Evolutionary conservation across 2,888 invertebrate genomes (phyloP).

Genomic region (Drosophila sordidula): DNA sequence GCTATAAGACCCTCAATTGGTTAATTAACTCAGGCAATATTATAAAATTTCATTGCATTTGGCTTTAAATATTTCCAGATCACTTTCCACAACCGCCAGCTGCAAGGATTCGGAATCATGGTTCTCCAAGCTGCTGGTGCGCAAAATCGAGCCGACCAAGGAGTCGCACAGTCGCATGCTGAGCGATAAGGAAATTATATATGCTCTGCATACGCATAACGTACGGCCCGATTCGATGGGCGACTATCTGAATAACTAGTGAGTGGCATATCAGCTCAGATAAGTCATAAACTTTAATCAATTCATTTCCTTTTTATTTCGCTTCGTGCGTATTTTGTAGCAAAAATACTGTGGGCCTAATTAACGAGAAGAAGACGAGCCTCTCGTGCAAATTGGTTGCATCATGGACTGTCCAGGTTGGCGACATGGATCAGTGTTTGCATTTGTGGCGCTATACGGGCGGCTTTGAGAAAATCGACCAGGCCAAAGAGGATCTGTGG

Average conservation of each 20-base stretch:
- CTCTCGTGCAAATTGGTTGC: conserved; percentile 95
- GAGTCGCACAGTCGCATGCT: conserved; percentile 98
- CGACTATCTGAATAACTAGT: conserved; percentile 96
- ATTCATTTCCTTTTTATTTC: background rate
- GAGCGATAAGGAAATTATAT: conserved; percentile 97
- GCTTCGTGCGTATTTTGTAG: conserved; percentile 84
- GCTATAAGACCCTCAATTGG: no score
- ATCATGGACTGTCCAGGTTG: conserved; percentile 95
- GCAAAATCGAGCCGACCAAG: conserved; percentile 96
- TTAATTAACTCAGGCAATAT: no score
- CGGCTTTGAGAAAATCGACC: conserved; percentile 95
- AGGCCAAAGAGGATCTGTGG: conserved; percentile 89
- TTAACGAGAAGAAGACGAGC: conserved; percentile 90
- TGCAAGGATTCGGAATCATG: conserved; percentile 88
- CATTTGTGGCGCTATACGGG: conserved; percentile 98
- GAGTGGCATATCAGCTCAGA: conserved; percentile 84
- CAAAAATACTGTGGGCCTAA: conserved; percentile 91
- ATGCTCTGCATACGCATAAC: conserved; percentile 97
- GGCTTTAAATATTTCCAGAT: conserved; percentile 45
- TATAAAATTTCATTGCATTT: background rate
- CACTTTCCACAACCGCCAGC: conserved; percentile 71
- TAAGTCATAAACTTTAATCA: background rate
- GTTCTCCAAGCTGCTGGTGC: conserved; percentile 94
- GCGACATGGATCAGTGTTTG: conserved; percentile 98
- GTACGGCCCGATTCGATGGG: conserved; percentile 95